Base-by-base conservation (phyloP, 64 coral and sea anemone species). In the Pocillopora damicornis region DNA sequence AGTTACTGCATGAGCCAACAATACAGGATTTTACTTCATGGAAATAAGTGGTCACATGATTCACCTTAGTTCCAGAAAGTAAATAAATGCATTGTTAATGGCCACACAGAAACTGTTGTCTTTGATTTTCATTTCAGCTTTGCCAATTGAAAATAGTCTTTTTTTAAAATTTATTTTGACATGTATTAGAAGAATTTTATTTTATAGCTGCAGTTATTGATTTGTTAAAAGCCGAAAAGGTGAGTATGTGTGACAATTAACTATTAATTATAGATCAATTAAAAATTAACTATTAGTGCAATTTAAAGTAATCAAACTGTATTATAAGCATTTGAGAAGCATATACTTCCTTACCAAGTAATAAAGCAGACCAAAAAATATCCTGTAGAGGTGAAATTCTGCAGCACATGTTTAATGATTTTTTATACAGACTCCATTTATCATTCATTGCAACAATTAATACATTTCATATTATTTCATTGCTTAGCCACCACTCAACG, bases 1-100 rank as follows among this genome's bases (percentile, higher is more conserved):
- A 79, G 88, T 98, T 94, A 98, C 95, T 98, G 91, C 94, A 89
- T 78, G 79, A 83, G 68, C 74, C 63, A 69, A 77, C 25, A 75
- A 74, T n/a, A 30, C 38, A 67, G 12, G 35, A 63, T 9, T 63
- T 58, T 89, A 74, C 58, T 92, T 76, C 89, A 83, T 72, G 61
- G 78, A 84, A 90, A 23, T 37, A 89, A 79, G 26, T 20, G 72
- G 9, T 89, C 20, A 15, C 13, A 35, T 34, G 9, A n/a, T 58
- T 20, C 63, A 80, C 59, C 66, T 37, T 71, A 35, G 34, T 81
- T 74, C 78, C 91, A 59, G 22, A 73, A 78, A 92, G 77, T 88
- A 75, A 51, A 51, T 51, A 51, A 51, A 58, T 78, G 30, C 67
- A 79, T 37, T 75, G 42, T 59, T 87, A 85, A 86, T 84, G 78